A percentile compares a stretch with the other conserved stretches of the same genome.
Conservation (phyloP, 2,113 vertebrate genomes). For the Notarius lentiginosus region DNA sequence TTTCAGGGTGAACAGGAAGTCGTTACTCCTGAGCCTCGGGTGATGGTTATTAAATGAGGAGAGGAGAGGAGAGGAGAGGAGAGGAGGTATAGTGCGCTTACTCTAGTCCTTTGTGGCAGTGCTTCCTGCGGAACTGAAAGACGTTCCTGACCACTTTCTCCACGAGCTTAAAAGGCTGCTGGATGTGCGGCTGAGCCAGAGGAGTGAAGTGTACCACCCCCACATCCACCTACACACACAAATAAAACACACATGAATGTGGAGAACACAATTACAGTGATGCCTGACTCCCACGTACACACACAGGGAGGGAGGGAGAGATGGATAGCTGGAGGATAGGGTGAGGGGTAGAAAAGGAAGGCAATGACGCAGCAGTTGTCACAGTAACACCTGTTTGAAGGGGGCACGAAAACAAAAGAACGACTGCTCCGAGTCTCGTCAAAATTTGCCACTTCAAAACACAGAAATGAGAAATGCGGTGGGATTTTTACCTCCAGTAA, state of each 20-base stretch:
- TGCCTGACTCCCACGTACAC: constrained; percentile 23
- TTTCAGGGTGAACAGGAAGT: neutral
- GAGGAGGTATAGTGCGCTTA: constrained; percentile 68
- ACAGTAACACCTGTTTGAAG: constrained; percentile 78
- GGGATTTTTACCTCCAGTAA: neutral
- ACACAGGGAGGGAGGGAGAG: constrained; percentile 37
- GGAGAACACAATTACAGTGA: constrained; percentile 33
- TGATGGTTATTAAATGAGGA: neutral
- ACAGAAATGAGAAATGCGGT: neutral
- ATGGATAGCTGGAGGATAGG: constrained; percentile 31
- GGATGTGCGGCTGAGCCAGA: constrained; percentile 81
- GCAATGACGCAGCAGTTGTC: constrained; percentile 75
- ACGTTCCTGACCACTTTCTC: constrained; percentile 86
- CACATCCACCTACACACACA: constrained; percentile 84
- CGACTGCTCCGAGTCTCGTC: constrained; percentile 30
- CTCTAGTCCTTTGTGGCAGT: constrained; percentile 85
- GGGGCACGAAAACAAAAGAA: constrained; percentile 62
- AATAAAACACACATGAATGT: constrained; percentile 8
- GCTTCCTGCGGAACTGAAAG: constrained; percentile 92
- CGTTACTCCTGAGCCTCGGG: constrained; percentile 30
- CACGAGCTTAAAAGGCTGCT: constrained; percentile 89
- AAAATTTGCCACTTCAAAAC: neutral
- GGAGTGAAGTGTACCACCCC: constrained; percentile 91
- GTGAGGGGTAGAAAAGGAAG: constrained; percentile 46
- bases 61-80: neutral